Base-by-base conservation (phyloP, 2,888 invertebrate species). In the Nomada lathburiana region DNA sequence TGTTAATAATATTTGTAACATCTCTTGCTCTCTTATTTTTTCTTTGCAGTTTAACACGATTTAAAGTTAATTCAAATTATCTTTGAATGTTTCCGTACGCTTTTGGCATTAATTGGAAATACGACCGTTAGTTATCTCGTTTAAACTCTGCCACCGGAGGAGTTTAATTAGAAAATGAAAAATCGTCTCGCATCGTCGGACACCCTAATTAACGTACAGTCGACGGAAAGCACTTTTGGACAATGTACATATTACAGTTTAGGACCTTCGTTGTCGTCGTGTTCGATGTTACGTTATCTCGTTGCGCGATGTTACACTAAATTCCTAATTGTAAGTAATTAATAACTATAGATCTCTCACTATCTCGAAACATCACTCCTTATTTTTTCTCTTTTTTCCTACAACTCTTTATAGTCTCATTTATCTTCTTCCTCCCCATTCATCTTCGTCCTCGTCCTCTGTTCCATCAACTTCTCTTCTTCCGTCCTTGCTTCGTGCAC, bases 191-290 rank as follows among this genome's bases (percentile, higher is more conserved):
- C 57, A 42, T 80, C 70, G 70, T 71, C 57, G n/a, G 75, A 70
- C 65, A 62, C 80, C 69, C 68, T 63, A 36, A 11, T 76, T 62
- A 74, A 78, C 74, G 77, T 76, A 87, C 71, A 76, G 55, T 78
- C 80, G 80, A 68, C 72, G 74, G 76, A 82, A 86, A 83, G 85
- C 84, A 82, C 74, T 86, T 71, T 87, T 84, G 85, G 81, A 88
- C 80, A 83, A 84, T 83, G 65, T 71, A 73, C 65, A 73, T 18
- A 65, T 59, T 65, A 65, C 65, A 73, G 57, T 70, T 71, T 80
- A 75, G 84, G 81, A 81, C 62, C 69, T 78, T 83, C 77, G 82
- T 84, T 76, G 83, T 79, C 73, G 79, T 70, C 69, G 70, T 76
- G 75, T 84, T 83, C 76, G 79, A 83, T 83, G 83, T 72, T 67